Conservation (phyloP, 2,888 invertebrate species). For the Netelia melanura region DNA sequence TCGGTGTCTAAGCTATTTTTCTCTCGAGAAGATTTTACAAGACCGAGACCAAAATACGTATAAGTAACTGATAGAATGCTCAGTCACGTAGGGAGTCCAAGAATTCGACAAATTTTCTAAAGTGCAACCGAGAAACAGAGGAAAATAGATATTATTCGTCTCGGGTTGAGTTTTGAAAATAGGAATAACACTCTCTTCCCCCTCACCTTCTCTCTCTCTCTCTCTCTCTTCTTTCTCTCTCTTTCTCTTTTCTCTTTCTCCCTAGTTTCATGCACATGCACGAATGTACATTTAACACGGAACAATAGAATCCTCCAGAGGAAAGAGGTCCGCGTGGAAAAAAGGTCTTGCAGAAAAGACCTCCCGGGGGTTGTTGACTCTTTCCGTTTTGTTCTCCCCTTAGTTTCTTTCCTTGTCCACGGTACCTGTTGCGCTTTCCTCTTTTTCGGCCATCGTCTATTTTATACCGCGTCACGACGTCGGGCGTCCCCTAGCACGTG, state of each 20-base stretch:
- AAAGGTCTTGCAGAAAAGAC: constrained; percentile 27
- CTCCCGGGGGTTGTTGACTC: constrained; percentile 43
- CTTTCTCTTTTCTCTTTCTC: neutral
- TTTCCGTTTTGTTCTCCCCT: constrained; percentile 6
- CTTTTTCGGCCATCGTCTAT: neutral
- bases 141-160: constrained; percentile 30
- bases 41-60: neutral
- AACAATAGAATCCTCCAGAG: constrained; percentile 17
- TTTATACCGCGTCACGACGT: neutral
- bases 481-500: constrained; percentile 32
- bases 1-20: too few species aligned
- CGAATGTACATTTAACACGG: constrained; percentile 18
- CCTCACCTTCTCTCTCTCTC: constrained; percentile 9
- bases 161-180: constrained; percentile 10
- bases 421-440: constrained; percentile 38
- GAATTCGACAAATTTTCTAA: neutral
- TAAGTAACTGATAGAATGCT: constrained; percentile 27
- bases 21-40: neutral
- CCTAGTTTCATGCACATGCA: constrained; percentile 7
- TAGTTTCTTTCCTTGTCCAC: constrained; percentile 15
- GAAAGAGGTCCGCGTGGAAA: neutral
- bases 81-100: constrained; percentile 33
- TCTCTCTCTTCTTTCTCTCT: neutral
- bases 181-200: constrained; percentile 1
- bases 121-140: constrained; percentile 15